Base-by-base conservation (phyloP, 1,140 invertebrate genomes). In the Drosophila ohnishii region DNA sequence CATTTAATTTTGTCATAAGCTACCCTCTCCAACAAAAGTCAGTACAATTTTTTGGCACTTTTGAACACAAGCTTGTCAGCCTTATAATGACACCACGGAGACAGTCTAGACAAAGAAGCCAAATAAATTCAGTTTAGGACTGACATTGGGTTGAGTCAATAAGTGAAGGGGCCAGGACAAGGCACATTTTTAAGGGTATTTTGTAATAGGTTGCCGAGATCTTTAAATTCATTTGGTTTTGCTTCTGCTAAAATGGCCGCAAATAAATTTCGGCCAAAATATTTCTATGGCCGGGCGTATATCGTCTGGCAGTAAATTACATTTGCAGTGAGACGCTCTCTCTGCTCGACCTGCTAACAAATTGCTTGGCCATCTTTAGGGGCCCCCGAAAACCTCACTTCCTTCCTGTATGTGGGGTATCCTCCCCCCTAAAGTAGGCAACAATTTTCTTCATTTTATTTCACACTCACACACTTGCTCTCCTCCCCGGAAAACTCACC, bases 361-460 rank as follows among this genome's bases (percentile, higher is more conserved):
- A 72, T 71, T 71, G 69, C 69, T 72, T 71, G 66, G 65, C 66
- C 69, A 71, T 59, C 53, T 71, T 59, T 48, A 8, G 51, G 50
- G 19, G 22, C 25, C 9, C 25, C 35, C 59, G 13, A 67, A 67
- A 53, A 53, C 67, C 53, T 19, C 2, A 55, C 63, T 25, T 66
- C 35, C 65, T 44, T 66, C 37, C 47, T 14, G 64, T 50, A 3
- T 65, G n/a, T 30, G 22, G 45, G 25, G 2, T 16, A 9, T 48
- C 25, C 14, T 50, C 19, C n/a, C 61, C 32, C 39, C 32, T n/a
- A 70, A 59, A 72, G 66, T 72, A 72, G 69, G 69, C 69, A 72
- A 66, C 69, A 72, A 58, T 72, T 72, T 72, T 71, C 69, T 42
- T 71, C 66, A 72, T 57, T 72, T 72, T 72, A 72, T 72, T 72